These are phyloP conservation scores for Mesoclemmys tuberculata DNA, from an alignment of 2,113 vertebrate species.

Conservation along the genomic window DNA sequence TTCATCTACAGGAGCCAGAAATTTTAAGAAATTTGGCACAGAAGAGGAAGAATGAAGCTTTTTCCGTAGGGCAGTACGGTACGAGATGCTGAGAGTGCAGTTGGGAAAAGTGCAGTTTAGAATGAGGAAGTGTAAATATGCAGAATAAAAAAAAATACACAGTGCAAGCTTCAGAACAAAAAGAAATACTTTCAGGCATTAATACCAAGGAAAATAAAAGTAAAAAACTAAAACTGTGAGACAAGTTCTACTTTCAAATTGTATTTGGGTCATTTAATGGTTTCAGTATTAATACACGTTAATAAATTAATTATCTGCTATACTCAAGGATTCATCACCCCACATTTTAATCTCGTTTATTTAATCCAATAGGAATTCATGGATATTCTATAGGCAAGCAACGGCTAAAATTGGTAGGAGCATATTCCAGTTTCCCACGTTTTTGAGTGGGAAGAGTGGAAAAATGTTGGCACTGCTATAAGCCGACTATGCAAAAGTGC, in stretches of 20 bases:
- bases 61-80: conserved; percentile 91
- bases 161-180: conserved; percentile 48
- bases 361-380: not conserved
- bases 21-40: conserved; percentile 99
- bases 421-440: not conserved
- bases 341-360: not conserved
- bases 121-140: conserved; percentile 68
- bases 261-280: not conserved
- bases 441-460: not conserved
- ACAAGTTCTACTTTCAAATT: not conserved
- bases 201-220: conserved; percentile 34
- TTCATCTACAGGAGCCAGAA: conserved; percentile 96
- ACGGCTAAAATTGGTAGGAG: conserved; percentile 7
- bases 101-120: conserved; percentile 77
- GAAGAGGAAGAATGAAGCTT: conserved; percentile 96
- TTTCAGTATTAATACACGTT: not conserved
- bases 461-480: not conserved
- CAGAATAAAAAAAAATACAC: conserved; percentile 60
- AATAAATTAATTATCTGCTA: not conserved
- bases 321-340: not conserved
- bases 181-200: conserved; percentile 20
- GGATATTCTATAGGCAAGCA: not conserved
- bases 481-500: not conserved
- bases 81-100: conserved; percentile 86
- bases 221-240: conserved; percentile 35